Percentiles rank a stretch among this genome's conserved stretches.
Conservation (phyloP, 2,113 vertebrate genomes). For the Pterocles burchelli region DNA sequence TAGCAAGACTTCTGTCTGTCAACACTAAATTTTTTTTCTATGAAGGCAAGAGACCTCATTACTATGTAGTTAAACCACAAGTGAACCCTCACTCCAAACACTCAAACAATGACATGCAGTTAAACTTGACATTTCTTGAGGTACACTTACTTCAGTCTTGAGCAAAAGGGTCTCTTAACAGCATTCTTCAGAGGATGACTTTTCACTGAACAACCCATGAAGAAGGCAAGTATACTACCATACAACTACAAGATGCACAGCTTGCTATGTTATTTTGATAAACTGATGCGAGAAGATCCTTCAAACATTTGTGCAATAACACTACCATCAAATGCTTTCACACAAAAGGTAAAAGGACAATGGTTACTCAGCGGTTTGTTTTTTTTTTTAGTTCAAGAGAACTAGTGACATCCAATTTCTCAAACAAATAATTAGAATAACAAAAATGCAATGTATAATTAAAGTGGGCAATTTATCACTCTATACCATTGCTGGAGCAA, state of each 20-base stretch:
- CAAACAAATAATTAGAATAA: neutral
- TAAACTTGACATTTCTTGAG: neutral
- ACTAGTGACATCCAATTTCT: neutral
- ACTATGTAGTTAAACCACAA: neutral
- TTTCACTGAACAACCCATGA: neutral
- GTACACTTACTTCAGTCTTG: neutral
- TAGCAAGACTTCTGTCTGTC: neutral
- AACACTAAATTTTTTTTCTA: neutral
- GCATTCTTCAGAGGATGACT: neutral
- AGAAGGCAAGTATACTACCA: neutral
- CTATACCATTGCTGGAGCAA: neutral
- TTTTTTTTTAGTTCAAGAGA: neutral
- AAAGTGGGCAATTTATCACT: neutral
- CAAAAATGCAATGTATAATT: neutral
- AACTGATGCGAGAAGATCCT: neutral
- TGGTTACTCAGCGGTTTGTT: neutral
- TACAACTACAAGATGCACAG: neutral
- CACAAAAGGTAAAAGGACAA: neutral
- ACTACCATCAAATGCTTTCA: neutral
- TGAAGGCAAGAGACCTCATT: neutral
- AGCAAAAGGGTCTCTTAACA: neutral
- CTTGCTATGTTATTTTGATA: neutral
- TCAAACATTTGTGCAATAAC: neutral
- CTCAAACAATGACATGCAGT: neutral
- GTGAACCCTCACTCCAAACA: neutral